Percentiles rank a stretch among this genome's conserved stretches.
phyloP scores from a whole-genome alignment of 2,113 vertebrate genomes.

The Theristicus caerulescens region DNA sequence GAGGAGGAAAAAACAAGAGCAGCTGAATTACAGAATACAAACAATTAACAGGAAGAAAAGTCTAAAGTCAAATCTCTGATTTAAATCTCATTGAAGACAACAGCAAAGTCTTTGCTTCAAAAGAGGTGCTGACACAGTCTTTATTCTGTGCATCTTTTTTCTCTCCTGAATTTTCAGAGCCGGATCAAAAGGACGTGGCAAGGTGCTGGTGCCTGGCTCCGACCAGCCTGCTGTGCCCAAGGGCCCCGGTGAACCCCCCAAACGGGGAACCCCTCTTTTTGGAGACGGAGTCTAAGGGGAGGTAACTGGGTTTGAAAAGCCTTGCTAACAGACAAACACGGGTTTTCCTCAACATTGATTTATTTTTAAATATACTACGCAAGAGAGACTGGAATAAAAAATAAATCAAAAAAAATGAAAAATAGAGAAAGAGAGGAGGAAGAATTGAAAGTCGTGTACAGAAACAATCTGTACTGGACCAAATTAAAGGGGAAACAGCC shows the following conservation, averaged over 20 bases:
- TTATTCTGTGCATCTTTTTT: background rate
- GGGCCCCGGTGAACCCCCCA: background rate
- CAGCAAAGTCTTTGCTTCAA: background rate
- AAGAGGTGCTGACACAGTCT: background rate
- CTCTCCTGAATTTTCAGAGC: background rate
- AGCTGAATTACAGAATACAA: background rate
- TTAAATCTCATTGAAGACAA: background rate
- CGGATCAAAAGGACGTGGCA: background rate
- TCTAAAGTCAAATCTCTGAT: background rate
- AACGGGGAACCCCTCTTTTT: background rate
- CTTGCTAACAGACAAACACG: background rate
- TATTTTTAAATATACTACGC: slow-evolving; percentile 82
- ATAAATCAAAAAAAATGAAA: background rate
- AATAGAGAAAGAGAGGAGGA: background rate
- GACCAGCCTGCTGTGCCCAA: background rate
- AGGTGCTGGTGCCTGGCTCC: background rate
- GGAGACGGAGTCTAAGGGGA: accelerated
- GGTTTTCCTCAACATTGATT: slow-evolving; percentile 71
- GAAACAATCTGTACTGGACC: slow-evolving; percentile 73
- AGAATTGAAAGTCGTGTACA: slow-evolving; percentile 52
- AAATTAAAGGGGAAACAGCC: slow-evolving; percentile 44
- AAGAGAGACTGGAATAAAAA: slow-evolving; percentile 72
- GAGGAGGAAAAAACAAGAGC: background rate
- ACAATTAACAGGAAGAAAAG: background rate
- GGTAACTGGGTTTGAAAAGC: background rate